Evolutionary conservation across 1,140 invertebrate species (phyloP).

Genomic region (Zaprionus taronus): DNA sequence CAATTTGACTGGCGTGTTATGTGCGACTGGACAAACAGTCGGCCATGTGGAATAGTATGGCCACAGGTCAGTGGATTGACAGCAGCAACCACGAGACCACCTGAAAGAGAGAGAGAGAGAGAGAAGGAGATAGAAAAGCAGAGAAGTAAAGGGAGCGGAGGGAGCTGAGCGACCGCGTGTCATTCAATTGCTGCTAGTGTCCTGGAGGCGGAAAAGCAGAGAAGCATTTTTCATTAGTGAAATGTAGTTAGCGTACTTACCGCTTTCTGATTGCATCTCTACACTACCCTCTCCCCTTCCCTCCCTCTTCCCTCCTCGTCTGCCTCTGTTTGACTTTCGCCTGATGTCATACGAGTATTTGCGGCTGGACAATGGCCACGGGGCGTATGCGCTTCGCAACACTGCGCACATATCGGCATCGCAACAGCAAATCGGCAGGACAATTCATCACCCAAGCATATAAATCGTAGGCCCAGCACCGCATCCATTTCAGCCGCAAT

Average conservation of each 20-base stretch:
- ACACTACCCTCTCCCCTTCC: not conserved
- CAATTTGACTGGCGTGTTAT: slow-evolving; percentile 64
- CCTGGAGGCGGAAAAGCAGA: not conserved
- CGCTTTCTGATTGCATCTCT: slow-evolving; percentile 28
- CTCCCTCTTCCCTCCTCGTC: not conserved
- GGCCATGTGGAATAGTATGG: slow-evolving; percentile 61
- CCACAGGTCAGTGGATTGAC: slow-evolving; percentile 42
- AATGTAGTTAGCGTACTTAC: slow-evolving; percentile 24
- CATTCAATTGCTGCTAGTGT: not conserved
- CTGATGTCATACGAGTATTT: not conserved
- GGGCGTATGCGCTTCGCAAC: not conserved
- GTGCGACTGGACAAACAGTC: slow-evolving; percentile 59
- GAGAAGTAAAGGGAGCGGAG: not conserved
- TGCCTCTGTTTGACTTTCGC: not conserved
- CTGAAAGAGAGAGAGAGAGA: not conserved
- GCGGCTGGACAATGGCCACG: not conserved
- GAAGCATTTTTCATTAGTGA: slow-evolving; percentile 33
- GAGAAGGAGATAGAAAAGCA: not conserved
- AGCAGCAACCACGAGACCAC: not conserved
- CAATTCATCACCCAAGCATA: slow-evolving; percentile 4
- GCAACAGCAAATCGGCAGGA: not conserved
- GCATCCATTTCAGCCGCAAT: slow-evolving; percentile 1
- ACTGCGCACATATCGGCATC: not conserved
- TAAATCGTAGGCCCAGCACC: slow-evolving; percentile 6
- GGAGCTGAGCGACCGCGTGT: not conserved